Evolutionary conservation across 2,797 vertebrate genomes (phyloP), one percentile per base, ranked within the genome.

Genomic region (Avahi laniger): DNA sequence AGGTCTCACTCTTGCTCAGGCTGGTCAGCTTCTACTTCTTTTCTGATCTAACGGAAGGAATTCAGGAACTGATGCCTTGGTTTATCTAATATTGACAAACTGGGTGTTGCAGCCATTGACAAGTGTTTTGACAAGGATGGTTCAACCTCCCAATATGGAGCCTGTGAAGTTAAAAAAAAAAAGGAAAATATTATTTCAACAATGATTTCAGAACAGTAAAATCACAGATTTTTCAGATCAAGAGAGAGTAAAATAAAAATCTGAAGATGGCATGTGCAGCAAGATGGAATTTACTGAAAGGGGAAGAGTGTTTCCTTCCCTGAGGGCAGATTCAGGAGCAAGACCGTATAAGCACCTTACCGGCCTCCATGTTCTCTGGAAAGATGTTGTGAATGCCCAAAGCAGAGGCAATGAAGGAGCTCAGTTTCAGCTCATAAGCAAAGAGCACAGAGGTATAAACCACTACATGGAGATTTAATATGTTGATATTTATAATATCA

Each of bases 11-110:
- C 57, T 59, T 26, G 57, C 24, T 26, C 57, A 59, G 57, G 57
- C 57, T 26, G 57, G 24, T 59, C 57, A 99, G 98, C 97, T 99
- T 99, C 98, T 99, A 98, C 97, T 99, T 99, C 33, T 99, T 99
- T 98, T 99, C 99, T 97, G 99, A 99, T 98, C 98, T 99, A 79
- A 41, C 97, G 98, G 94, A 99, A 99, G 98, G 99, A 99, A 97
- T 99, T 99, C 97, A 99, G 99, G 98, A 99, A 98, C 79, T 98
- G 98, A 98, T 99, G 99, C 80, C 98, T 99, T 46, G 97, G 98
- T 35, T 99, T 98, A 52, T 98, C 98, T 59, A 99, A 98, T 28
- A 22, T 98, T 86, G 98, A 99, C 97, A 98, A 99, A 93, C 93
- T 99, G 4, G 98, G 99, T 97, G 97, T 99, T 63, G 89, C 97